phyloP scores from a whole-genome alignment of 2,113 vertebrate species.

The Benitochromis conjunctus region DNA sequence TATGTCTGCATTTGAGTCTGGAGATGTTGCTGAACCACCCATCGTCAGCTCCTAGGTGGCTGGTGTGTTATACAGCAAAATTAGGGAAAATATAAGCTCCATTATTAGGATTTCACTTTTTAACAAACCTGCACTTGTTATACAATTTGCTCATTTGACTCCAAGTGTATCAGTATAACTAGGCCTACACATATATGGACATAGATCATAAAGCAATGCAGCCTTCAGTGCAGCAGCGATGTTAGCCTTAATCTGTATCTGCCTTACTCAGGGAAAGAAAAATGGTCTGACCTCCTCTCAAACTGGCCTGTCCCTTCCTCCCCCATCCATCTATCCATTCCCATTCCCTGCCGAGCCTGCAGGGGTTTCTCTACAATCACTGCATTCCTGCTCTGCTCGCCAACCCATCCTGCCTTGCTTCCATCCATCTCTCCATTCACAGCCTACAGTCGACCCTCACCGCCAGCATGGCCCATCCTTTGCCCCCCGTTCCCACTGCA shows the following conservation, averaged over 20 bases:
- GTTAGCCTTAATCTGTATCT: slow-evolving; percentile 24
- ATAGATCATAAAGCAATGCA: background rate
- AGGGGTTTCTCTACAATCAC: slow-evolving; percentile 46
- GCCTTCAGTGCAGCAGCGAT: background rate
- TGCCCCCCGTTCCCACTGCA: background rate
- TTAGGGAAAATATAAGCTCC: background rate
- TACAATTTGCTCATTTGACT: background rate
- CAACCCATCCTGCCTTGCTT: slow-evolving; percentile 39
- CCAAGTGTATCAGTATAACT: slow-evolving; percentile 5
- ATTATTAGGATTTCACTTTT: background rate
- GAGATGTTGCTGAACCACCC: background rate
- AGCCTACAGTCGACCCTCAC: slow-evolving; percentile 29
- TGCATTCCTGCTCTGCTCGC: slow-evolving; percentile 29
- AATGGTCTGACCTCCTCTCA: slow-evolving; percentile 44
- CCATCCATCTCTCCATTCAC: slow-evolving; percentile 49
- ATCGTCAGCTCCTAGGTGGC: background rate
- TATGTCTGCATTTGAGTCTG: background rate
- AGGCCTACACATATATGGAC: background rate
- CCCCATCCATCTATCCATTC: slow-evolving; percentile 34
- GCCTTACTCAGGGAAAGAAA: slow-evolving; percentile 7
- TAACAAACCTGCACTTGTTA: background rate
- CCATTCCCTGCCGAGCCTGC: slow-evolving; percentile 44
- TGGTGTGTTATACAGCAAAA: background rate
- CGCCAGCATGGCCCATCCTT: slow-evolving; percentile 25
- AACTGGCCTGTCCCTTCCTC: slow-evolving; percentile 22